Base-by-base conservation (phyloP, 2,797 vertebrate species). In the Trichosurus vulpecula region DNA sequence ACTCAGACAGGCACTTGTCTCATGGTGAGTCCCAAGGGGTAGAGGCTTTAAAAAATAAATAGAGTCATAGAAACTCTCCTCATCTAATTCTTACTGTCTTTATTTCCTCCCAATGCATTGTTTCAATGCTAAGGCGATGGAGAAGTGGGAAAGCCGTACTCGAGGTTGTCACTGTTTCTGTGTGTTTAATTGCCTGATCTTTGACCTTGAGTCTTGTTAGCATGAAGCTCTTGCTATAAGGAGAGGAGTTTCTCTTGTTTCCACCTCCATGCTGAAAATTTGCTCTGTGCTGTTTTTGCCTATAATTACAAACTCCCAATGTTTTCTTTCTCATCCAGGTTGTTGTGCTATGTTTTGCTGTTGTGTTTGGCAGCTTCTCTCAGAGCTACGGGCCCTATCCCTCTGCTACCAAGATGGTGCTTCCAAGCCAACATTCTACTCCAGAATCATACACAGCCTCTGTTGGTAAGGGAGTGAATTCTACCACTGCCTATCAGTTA, bases 1-100 rank as follows among this genome's bases (percentile, higher is more conserved):
- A 99, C 99, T 0, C 99, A 99, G 98, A 99, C 99, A 0, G 99
- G 99, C 93, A 99, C 99, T 25, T 99, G 99, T 98, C 99, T 99
- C 93, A 99, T 99, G 99, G 99, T 99, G 97, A 99, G 98, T 95
- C 31, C 58, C 9, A 27, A 89, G 19, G 51, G 91, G 52, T 10
- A 41, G 91, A 29, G 22, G 53, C 3, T 52, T 95, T 4, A 11
- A 58, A 57, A 41, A 19, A 51, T n/a, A n/a, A n/a, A 31, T 31
- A 30, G 8, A 35, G 56, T 35, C 2, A 0, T 29, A 6, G 0
- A 19, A 2, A 19, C 52, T 8, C 1, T 14, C 52, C 51, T 47
- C 0, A 0, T 3, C 55, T 54, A 19, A 0, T 6, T 31, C 41
- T 41, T 29, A 52, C 6, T 16, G 0, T 27, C 58, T 52, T 54